Evolutionary conservation across 2,888 invertebrate species (phyloP), one percentile per base, ranked within the genome.

Genomic region (Caenorhabditis macrosperma): DNA sequence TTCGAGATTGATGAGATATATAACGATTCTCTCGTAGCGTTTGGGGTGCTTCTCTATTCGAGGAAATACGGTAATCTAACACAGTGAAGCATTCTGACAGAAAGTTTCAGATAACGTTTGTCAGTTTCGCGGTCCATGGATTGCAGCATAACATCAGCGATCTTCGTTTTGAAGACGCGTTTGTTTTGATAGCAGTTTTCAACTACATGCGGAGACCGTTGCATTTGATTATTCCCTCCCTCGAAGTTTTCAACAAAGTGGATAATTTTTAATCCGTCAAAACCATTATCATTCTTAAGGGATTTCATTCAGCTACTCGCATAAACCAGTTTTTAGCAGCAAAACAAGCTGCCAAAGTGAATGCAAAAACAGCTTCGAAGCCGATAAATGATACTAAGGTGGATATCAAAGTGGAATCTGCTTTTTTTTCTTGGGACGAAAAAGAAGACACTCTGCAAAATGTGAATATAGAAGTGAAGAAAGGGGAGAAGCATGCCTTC

Each of bases 181-280:
- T 83, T 24, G 83, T 83, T 0, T 22, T 76, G 26, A 74, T 83
- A 17, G 75, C 75, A 17, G 59, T 83, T 20, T 83, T 83, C 80
- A 83, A 83, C 44, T 81, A 81, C 57, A 72, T 81, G 60, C 66
- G 83, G 33, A 48, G 81, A 38, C 83, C 83, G 1, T 61, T 83
- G 48, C 59, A 79, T 22, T 46, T 57, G 1, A 71, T 83, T 17
- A 69, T 77, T 26, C 81, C 83, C 24, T 75, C 81, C 7, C 20
- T 83, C 5, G 79, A 81, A 52, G 61, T 69, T 10, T 63, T 83
- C 22, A 75, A 77, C 38, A 78, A 78, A 55, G 81, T 75, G 10
- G n/a, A 20, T 15, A 5, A 7, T 33, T 5, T 33, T 33, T 33
- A 30, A 5, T 17, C 6, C n/a, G 15, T 30, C 1, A 17, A 17